Evolutionary conservation across 2,797 vertebrate genomes (phyloP).

Genomic region (Astyanax mexicanus): DNA sequence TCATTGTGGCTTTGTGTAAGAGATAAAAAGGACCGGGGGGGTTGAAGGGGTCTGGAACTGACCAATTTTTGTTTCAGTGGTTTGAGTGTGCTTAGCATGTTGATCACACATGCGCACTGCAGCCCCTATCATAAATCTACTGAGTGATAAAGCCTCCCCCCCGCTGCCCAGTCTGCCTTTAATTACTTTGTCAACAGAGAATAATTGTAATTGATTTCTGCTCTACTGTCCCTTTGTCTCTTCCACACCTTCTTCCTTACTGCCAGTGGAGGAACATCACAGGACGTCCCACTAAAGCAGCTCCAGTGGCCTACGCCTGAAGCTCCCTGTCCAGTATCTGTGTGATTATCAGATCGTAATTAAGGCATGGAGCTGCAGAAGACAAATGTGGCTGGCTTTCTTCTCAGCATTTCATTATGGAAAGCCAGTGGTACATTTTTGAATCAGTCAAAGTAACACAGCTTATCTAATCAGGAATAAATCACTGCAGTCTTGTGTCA

Average conservation of each 20-base stretch:
- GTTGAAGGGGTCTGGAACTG: not conserved
- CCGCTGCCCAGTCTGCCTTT: slow-evolving; percentile 77
- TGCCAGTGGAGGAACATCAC: slow-evolving; percentile 4
- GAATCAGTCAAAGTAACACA: not conserved
- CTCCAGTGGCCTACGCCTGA: no score
- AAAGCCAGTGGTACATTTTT: not conserved
- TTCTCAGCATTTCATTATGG: not conserved
- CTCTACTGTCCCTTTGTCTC: slow-evolving; percentile 62
- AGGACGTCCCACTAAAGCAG: not conserved
- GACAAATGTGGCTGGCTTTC: not conserved
- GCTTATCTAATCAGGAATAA: slow-evolving; percentile 3
- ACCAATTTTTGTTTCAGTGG: no score
- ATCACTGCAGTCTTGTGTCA: not conserved
- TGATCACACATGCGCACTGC: slow-evolving; percentile 58
- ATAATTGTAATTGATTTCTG: slow-evolving; percentile 95
- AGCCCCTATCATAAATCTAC: slow-evolving; percentile 72
- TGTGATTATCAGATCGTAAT: not conserved
- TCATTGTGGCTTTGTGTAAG: no score
- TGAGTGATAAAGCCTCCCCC: slow-evolving; percentile 70
- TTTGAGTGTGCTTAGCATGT: not conserved
- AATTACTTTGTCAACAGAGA: slow-evolving; percentile 97
- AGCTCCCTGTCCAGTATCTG: not conserved
- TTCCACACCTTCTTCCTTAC: slow-evolving; percentile 24
- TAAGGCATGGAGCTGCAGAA: not conserved
- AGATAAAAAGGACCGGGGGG: no score